Evolutionary conservation across 1,140 invertebrate genomes (phyloP).

Genomic region (Limonius californicus): DNA sequence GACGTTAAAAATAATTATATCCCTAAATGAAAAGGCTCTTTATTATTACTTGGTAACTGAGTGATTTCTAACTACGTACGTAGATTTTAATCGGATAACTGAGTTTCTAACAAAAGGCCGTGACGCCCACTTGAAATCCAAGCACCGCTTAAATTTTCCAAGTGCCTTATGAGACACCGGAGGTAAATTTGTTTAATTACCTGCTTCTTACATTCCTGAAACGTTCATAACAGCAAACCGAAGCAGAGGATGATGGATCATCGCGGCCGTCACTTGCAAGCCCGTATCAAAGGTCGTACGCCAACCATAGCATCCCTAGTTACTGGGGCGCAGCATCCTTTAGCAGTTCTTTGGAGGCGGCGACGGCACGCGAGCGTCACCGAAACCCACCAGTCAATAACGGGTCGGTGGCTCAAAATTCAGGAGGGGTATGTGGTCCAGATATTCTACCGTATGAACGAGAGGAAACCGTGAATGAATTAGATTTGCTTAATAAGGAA

Average conservation of each 20-base stretch:
- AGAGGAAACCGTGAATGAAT: constrained; percentile 15
- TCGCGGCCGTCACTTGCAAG: constrained; percentile 7
- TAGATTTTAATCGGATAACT: no score
- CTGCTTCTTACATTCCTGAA: neutral
- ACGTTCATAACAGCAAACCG: neutral
- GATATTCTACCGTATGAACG: constrained; percentile 21
- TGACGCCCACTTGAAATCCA: constrained; percentile 1
- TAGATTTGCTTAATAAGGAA: no score
- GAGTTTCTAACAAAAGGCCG: neutral
- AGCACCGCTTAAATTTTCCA: neutral
- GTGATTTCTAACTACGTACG: no score
- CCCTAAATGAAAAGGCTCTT: no score
- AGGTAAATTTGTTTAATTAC: neutral
- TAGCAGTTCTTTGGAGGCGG: constrained; percentile 22
- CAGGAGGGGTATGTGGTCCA: constrained; percentile 27
- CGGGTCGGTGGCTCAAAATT: constrained; percentile 25
- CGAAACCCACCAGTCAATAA: constrained; percentile 35
- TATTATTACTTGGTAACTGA: no score
- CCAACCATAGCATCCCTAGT: constrained; percentile 31
- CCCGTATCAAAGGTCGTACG: constrained; percentile 16
- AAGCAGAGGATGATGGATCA: neutral
- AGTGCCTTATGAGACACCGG: neutral
- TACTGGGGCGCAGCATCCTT: constrained; percentile 40
- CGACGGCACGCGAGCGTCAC: constrained; percentile 28
- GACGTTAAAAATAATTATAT: no score